A percentile compares a stretch with the other conserved stretches of the same genome.
phyloP scores from a whole-genome alignment of 2,113 vertebrate genomes.

The Felis chaus region DNA sequence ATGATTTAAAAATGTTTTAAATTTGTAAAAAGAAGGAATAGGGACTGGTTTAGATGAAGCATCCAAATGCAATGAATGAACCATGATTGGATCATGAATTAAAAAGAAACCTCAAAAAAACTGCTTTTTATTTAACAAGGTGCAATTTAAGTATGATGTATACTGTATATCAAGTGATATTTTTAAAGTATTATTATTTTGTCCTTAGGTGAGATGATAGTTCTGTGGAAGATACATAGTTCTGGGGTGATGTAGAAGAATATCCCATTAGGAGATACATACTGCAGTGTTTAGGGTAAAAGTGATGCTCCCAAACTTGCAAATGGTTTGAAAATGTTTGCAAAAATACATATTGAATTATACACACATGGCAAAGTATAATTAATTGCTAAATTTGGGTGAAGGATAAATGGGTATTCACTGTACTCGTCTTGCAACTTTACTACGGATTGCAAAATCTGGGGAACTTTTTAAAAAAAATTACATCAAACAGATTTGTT shows the following conservation, averaged over 20 bases:
- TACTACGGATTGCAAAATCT: neutral
- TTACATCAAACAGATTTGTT: neutral
- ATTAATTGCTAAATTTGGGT: neutral
- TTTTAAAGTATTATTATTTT: neutral
- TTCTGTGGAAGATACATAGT: neutral
- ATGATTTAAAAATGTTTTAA: neutral
- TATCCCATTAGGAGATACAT: neutral
- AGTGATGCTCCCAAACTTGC: neutral
- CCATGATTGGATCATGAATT: neutral
- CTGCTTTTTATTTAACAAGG: neutral
- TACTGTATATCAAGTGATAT: neutral
- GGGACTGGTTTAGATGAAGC: neutral
- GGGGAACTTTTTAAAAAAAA: neutral
- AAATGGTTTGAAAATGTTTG: neutral
- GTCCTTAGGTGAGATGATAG: neutral
- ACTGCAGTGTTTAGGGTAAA: neutral
- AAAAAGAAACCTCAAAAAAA: neutral
- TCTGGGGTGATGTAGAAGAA: neutral
- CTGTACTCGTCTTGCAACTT: neutral
- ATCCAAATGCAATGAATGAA: neutral
- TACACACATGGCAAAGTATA: neutral
- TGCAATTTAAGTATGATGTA: neutral
- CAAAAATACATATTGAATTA: neutral
- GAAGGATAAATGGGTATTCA: neutral
- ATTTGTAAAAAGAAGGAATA: neutral